phyloP scores from a whole-genome alignment of 2,113 vertebrate genomes.

The Anolis sagrei region DNA sequence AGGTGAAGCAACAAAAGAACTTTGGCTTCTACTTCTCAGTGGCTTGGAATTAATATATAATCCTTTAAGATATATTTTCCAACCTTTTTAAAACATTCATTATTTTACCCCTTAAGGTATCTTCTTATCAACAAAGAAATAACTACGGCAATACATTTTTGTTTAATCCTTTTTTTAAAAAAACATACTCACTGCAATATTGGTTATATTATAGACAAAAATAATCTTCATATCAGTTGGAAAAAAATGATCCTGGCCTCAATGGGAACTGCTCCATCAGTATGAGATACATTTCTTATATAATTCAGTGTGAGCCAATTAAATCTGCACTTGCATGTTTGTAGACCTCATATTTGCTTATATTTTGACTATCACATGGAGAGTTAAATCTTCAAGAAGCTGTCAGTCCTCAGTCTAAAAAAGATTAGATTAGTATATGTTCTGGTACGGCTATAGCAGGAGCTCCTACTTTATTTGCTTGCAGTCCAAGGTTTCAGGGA shows the following conservation, averaged over 20 bases:
- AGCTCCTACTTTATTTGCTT: too few relatives aligned
- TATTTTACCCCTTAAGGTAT: not conserved
- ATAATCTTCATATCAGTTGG: not conserved
- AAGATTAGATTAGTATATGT: too few relatives aligned
- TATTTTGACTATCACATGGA: not conserved
- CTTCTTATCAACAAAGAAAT: not conserved
- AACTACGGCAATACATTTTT: not conserved
- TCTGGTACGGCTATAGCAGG: too few relatives aligned
- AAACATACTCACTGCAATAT: fast-evolving
- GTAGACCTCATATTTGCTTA: not conserved
- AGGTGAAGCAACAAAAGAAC: not conserved
- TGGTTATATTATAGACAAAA: not conserved
- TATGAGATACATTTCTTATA: not conserved
- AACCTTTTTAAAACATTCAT: not conserved
- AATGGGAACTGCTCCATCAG: not conserved
- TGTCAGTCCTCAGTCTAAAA: not conserved
- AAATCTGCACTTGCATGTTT: fast-evolving
- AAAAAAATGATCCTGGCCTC: not conserved
- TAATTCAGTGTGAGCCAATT: not conserved
- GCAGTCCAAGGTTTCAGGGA: too few relatives aligned
- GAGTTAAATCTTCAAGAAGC: too few relatives aligned
- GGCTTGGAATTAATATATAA: not conserved
- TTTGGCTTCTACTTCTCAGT: constrained; percentile 10
- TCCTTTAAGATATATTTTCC: not conserved
- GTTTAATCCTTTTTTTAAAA: constrained; percentile 1